phyloP scores from a whole-genome alignment of 2,113 vertebrate species.

The Tapirus terrestris region DNA sequence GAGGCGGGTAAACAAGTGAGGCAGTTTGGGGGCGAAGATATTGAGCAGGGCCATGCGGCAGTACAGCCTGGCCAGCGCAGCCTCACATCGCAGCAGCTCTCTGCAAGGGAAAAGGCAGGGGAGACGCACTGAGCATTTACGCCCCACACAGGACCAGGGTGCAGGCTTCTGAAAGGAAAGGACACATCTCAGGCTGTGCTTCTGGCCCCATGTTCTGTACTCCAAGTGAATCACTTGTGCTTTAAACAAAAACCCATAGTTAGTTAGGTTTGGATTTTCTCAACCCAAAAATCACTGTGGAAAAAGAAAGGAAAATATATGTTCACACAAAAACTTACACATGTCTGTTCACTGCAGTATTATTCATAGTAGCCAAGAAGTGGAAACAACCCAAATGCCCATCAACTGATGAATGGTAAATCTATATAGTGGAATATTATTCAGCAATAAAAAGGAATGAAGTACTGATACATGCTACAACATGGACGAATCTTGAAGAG shows the following conservation, averaged over 20 bases:
- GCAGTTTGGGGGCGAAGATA: slow-evolving; percentile 97
- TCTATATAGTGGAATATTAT: neutral
- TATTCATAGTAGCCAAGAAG: neutral
- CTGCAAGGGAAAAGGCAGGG: slow-evolving; percentile 82
- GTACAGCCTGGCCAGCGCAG: slow-evolving; percentile 94
- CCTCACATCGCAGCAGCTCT: slow-evolving; percentile 96
- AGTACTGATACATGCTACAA: neutral
- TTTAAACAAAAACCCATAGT: slow-evolving; percentile 33
- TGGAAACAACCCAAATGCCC: neutral
- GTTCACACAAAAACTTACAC: neutral
- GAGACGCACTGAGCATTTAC: accelerated
- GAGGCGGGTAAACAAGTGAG: slow-evolving; percentile 96
- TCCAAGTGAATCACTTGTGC: neutral
- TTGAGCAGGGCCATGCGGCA: slow-evolving; percentile 98
- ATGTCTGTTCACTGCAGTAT: neutral
- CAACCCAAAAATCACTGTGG: neutral
- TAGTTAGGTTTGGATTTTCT: neutral
- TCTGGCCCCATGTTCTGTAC: neutral
- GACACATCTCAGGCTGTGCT: neutral
- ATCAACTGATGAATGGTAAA: neutral
- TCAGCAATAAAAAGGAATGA: neutral
- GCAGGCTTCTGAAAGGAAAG: neutral
- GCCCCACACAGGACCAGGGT: accelerated
- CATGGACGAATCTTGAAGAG: neutral
- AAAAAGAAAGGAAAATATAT: neutral